Conservation (phyloP, 2,888 invertebrate species). For the Dryomyza anilis region DNA sequence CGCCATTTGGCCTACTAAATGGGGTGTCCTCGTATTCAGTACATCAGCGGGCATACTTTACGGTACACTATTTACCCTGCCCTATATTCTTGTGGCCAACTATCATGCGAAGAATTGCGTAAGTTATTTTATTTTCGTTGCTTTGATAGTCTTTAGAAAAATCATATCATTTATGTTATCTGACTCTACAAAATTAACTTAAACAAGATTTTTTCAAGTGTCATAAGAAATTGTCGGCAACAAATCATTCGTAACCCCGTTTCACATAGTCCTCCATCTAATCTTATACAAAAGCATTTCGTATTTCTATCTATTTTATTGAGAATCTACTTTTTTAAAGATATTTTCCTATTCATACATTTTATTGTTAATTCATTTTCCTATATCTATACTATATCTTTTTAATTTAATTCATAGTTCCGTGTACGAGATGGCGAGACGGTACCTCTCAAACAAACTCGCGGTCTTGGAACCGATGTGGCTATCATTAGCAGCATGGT, state of each 20-base stretch:
- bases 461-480: constrained; percentile 61
- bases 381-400: neutral
- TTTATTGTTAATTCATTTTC: neutral
- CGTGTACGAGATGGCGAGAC: constrained; percentile 54
- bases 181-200: too few relatives aligned
- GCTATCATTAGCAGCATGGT: constrained; percentile 62
- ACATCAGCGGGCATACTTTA: constrained; percentile 60
- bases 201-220: too few relatives aligned
- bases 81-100: constrained; percentile 59
- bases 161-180: too few relatives aligned
- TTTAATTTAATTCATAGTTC: constrained; percentile 46
- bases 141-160: too few relatives aligned
- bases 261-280: too few relatives aligned
- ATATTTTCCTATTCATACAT: too few relatives aligned
- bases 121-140: too few relatives aligned
- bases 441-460: constrained; percentile 56
- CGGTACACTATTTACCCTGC: constrained; percentile 61
- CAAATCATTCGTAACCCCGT: too few relatives aligned
- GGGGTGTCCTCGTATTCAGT: constrained; percentile 59
- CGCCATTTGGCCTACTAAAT: constrained; percentile 58
- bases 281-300: neutral
- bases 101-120: constrained; percentile 61
- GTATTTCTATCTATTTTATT: neutral
- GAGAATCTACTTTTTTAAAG: neutral
- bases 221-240: too few relatives aligned